Evolutionary conservation across 2,113 vertebrate species (phyloP), one percentile per base, ranked within the genome.

Genomic region (Geococcyx californianus): DNA sequence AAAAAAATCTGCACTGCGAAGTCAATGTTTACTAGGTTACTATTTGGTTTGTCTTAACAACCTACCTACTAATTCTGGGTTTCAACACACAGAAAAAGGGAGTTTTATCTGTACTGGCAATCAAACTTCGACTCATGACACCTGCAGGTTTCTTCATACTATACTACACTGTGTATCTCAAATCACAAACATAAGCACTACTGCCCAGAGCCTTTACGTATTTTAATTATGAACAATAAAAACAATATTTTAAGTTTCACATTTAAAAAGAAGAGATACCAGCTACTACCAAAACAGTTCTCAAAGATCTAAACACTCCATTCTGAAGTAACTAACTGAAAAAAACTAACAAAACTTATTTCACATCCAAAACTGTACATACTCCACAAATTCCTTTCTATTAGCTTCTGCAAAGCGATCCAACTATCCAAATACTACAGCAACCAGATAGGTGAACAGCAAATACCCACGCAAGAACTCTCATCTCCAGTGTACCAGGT

Each of bases 51-150:
- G 5, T 11, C 52, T 91, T 73, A 63, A 87, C 89, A 91, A 8
- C 13, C 60, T 67, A 63, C 47, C 38, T 84, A 77, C 28, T 90
- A 88, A n/a, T 74, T 63, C 47, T 6, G 21, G 11, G 31, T 94
- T 96, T 86, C 93, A 88, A 93, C 92, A 89, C 23, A 16, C 56
- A 75, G 72, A 70, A 95, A 83, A 89, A 60, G 45, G 28, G 33
- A 94, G 56, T 23, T 89, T 89, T 95, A 97, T 89, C 93, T 67
- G 42, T 47, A 92, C 31, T 58, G 74, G 42, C 13, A 19, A 96
- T 90, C 89, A 81, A 94, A 77, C 87, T 69, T 38, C 0, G 7
- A 64, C 49, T 90, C 63, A 76, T 45, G 10, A 78, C 68, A 91
- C 52, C 59, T 64, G 40, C 24, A 51, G 20, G 34, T 86, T 90